Percentiles rank a stretch among this genome's conserved stretches.
These are phyloP conservation scores for Mesocricetus auratus DNA, from an alignment of 2,113 vertebrate species.

Conservation along the genomic window DNA sequence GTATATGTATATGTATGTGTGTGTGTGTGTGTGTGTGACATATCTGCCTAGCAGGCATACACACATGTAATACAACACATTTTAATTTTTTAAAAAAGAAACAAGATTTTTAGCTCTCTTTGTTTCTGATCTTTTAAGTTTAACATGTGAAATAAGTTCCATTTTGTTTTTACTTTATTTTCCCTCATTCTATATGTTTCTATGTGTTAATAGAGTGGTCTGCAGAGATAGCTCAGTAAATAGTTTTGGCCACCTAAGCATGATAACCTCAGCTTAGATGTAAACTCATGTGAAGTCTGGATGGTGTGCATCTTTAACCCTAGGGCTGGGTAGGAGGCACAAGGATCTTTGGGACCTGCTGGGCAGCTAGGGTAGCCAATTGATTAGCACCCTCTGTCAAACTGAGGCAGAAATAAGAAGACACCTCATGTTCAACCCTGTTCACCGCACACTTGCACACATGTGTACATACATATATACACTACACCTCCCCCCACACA, in stretches of 20 bases:
- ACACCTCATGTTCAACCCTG: background rate
- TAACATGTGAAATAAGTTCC: background rate
- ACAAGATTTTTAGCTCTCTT: background rate
- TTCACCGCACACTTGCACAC: background rate
- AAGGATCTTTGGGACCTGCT: too few relatives aligned
- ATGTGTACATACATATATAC: background rate
- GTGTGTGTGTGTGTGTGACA: background rate
- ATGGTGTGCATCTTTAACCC: background rate
- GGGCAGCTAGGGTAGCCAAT: too few relatives aligned
- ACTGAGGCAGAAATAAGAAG: too few relatives aligned
- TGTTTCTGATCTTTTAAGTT: background rate
- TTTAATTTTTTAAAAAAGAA: background rate
- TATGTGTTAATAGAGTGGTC: background rate
- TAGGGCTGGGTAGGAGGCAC: too few relatives aligned
- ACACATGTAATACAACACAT: background rate
- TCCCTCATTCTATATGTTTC: background rate
- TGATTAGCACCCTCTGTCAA: background rate
- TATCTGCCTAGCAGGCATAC: background rate
- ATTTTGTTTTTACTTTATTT: slow-evolving; percentile 11
- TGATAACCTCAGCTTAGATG: background rate
- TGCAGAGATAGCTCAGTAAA: background rate
- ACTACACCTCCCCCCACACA: background rate
- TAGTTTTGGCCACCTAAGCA: too few relatives aligned
- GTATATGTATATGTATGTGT: too few relatives aligned
- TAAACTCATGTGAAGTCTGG: background rate